These are phyloP conservation scores for Falcunculus frontatus DNA, from an alignment of 2,113 vertebrate species.

Conservation along the genomic window DNA sequence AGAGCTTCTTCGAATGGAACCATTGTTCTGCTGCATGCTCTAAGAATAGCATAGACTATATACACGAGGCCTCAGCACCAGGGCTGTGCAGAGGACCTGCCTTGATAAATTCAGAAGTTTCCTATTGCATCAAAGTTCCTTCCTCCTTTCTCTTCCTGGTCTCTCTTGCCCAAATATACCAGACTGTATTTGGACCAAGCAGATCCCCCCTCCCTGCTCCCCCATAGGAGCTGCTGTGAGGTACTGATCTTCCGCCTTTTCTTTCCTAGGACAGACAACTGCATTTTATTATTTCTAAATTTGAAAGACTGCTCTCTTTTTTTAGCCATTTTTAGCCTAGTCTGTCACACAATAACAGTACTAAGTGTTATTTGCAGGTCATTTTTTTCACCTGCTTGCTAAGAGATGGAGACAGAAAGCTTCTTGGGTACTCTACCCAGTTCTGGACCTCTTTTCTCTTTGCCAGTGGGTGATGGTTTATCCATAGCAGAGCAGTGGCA, in stretches of 20 bases:
- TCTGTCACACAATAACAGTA: neutral
- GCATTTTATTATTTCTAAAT: neutral
- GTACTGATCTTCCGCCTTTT: neutral
- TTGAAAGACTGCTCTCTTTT: neutral
- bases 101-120: constrained; percentile 59
- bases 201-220: neutral
- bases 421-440: neutral
- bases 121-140: constrained; percentile 67
- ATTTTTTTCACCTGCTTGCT: neutral
- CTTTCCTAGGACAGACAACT: neutral
- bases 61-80: constrained; percentile 18
- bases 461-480: neutral
- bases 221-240: neutral
- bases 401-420: neutral
- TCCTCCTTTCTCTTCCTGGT: constrained; percentile 37
- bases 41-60: constrained; percentile 53
- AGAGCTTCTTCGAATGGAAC: constrained; percentile 35
- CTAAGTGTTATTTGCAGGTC: neutral
- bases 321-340: neutral
- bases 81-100: neutral
- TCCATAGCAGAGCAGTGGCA: neutral
- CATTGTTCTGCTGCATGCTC: constrained; percentile 33
- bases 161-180: neutral
- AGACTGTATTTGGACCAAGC: neutral
- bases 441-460: neutral